phyloP scores from a whole-genome alignment of 2,797 vertebrate species.

The Urophycis tenuis region DNA sequence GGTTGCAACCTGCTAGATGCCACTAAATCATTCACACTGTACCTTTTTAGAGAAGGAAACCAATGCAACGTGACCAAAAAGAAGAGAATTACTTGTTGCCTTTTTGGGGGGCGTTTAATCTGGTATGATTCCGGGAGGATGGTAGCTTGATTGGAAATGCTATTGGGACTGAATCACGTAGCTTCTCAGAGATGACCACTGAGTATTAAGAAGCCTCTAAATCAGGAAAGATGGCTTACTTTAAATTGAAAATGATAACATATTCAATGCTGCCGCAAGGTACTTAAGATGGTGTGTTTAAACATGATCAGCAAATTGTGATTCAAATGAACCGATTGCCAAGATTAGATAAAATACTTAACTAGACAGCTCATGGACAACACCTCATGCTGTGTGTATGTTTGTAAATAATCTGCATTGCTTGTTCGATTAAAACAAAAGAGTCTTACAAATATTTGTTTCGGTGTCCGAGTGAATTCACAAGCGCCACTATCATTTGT shows the following conservation, averaged over 20 bases:
- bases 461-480: background rate
- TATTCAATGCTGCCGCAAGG: slow-evolving; percentile 39
- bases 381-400: slow-evolving; percentile 46
- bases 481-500: background rate
- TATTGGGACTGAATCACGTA: slow-evolving; percentile 10
- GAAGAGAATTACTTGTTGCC: slow-evolving; percentile 5
- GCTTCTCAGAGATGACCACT: slow-evolving; percentile 21
- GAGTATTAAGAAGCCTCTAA: slow-evolving; percentile 32
- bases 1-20: too few species aligned
- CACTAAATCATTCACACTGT: too few species aligned
- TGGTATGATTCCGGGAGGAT: background rate
- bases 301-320: slow-evolving; percentile 29
- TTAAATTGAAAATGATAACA: slow-evolving; percentile 9
- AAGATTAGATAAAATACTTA: slow-evolving; percentile 21
- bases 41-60: background rate
- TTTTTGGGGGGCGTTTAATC: slow-evolving; percentile 8
- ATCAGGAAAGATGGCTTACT: slow-evolving; percentile 20
- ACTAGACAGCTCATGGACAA: slow-evolving; percentile 39
- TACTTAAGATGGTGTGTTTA: slow-evolving; percentile 26
- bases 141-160: slow-evolving; percentile 20
- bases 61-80: slow-evolving; percentile 18
- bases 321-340: slow-evolving; percentile 27
- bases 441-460: background rate
- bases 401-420: slow-evolving; percentile 71
- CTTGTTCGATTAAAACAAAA: slow-evolving; percentile 66